A percentile compares a stretch with the other conserved stretches of the same genome.
These are phyloP conservation scores for Mesitornis unicolor DNA, from an alignment of 2,113 vertebrate species.

Conservation along the genomic window DNA sequence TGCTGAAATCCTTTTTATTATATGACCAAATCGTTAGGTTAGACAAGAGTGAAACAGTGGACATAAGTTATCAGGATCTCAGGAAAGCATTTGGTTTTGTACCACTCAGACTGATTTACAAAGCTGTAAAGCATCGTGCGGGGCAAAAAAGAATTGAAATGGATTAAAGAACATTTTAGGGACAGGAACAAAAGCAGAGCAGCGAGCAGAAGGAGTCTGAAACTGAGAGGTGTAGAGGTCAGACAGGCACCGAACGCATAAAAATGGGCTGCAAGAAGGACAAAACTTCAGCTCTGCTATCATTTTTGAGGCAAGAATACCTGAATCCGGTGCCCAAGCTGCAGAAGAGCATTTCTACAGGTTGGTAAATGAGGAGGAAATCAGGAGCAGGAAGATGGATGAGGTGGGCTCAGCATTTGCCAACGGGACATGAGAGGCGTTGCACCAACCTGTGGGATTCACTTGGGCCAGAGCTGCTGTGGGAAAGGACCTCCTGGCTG, in stretches of 20 bases:
- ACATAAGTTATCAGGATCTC: conserved; percentile 61
- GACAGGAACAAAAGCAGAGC: neutral
- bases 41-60: conserved; percentile 61
- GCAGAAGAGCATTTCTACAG: neutral
- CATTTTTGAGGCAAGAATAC: neutral
- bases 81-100: conserved; percentile 67
- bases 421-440: neutral
- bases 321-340: neutral
- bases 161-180: conserved; percentile 28
- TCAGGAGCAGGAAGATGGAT: neutral
- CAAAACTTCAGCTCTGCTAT: neutral
- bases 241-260: neutral
- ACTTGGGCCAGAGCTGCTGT: neutral
- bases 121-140: conserved; percentile 44
- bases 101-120: conserved; percentile 63
- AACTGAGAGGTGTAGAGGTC: neutral
- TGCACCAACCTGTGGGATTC: neutral
- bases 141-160: conserved; percentile 33
- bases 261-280: neutral
- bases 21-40: conserved; percentile 67
- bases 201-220: neutral
- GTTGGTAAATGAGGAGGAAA: neutral
- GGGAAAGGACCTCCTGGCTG: neutral
- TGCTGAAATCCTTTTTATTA: conserved; percentile 73
- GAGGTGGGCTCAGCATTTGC: neutral